Conservation (phyloP, 92 coral and sea anemone genomes). For the Heliopora coerulea region DNA sequence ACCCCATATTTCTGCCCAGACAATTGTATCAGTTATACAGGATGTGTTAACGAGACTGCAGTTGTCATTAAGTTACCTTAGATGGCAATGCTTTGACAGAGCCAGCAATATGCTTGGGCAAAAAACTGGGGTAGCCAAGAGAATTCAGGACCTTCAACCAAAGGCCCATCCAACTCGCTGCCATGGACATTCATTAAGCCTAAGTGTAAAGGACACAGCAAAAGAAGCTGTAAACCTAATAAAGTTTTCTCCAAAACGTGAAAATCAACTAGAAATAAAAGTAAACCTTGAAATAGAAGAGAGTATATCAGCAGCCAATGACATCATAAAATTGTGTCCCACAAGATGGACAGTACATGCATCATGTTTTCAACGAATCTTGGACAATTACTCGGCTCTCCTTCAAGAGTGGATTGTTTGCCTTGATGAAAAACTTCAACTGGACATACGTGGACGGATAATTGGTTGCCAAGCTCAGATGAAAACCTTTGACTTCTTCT, state of each 20-base stretch:
- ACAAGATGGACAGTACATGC: constrained; percentile 53
- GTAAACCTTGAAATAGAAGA: constrained; percentile 42
- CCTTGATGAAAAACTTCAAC: constrained; percentile 56
- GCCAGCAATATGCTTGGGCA: constrained; percentile 75
- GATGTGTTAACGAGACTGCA: constrained; percentile 44
- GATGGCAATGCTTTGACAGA: constrained; percentile 70
- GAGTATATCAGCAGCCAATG: constrained; percentile 35
- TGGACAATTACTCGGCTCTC: constrained; percentile 31
- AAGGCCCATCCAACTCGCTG: constrained; percentile 72
- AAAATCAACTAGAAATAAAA: constrained; percentile 55
- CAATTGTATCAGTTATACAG: constrained; percentile 41
- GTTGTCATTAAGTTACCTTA: constrained; percentile 52
- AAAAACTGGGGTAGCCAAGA: constrained; percentile 56
- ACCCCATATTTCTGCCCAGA: constrained; percentile 11
- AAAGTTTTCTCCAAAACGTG: constrained; percentile 60
- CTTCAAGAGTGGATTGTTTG: constrained; percentile 49
- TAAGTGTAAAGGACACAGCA: constrained; percentile 59
- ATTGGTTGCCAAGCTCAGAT: constrained; percentile 59
- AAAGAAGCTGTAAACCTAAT: constrained; percentile 51
- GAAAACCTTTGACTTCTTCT: constrained; percentile 51
- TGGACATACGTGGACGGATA: constrained; percentile 56
- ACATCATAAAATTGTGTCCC: constrained; percentile 47
- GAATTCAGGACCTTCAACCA: constrained; percentile 65
- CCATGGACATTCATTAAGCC: constrained; percentile 67
- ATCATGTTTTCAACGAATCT: constrained; percentile 28